Evolutionary conservation across 1,140 invertebrate genomes (phyloP).

Genomic region (Dryas iulia): DNA sequence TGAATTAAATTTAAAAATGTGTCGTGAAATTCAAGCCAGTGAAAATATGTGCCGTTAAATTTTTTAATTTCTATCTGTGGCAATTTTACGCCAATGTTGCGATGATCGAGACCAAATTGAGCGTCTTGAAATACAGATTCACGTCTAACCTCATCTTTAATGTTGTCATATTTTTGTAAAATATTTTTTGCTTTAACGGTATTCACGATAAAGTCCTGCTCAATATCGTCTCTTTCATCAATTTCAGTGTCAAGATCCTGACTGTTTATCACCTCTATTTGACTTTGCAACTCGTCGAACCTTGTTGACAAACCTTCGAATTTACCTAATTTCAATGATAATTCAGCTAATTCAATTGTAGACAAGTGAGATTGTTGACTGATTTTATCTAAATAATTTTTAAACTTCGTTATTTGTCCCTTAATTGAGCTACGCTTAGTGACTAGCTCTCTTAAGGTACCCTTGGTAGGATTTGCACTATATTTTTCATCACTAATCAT

Average conservation of each 20-base stretch:
- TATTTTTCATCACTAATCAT: background rate
- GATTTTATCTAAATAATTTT: conserved; percentile 8
- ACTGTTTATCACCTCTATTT: background rate
- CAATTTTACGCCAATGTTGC: conserved; percentile 31
- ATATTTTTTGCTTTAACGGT: conserved; percentile 26
- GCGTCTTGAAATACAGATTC: conserved; percentile 16
- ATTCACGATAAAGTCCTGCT: conserved; percentile 29
- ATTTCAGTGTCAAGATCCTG: background rate
- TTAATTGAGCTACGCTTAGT: conserved; percentile 6
- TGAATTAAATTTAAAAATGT: conserved; percentile 49
- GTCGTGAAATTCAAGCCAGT: conserved; percentile 55
- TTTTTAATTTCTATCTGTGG: conserved; percentile 46
- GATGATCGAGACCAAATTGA: conserved; percentile 10
- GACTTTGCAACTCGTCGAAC: background rate
- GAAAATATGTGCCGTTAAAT: conserved; percentile 46
- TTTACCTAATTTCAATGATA: conserved; percentile 7
- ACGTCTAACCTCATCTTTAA: conserved; percentile 15
- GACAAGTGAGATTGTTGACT: background rate
- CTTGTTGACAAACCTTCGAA: background rate
- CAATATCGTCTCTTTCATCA: conserved; percentile 6
- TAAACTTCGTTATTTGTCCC: conserved; percentile 5
- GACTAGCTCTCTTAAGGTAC: background rate
- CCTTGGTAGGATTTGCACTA: background rate
- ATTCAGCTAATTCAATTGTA: conserved; percentile 1
- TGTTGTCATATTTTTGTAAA: conserved; percentile 15